Evolutionary conservation across 1,140 invertebrate genomes (phyloP), one percentile per base, ranked within the genome.

Genomic region (Phymastichus coffea): DNA sequence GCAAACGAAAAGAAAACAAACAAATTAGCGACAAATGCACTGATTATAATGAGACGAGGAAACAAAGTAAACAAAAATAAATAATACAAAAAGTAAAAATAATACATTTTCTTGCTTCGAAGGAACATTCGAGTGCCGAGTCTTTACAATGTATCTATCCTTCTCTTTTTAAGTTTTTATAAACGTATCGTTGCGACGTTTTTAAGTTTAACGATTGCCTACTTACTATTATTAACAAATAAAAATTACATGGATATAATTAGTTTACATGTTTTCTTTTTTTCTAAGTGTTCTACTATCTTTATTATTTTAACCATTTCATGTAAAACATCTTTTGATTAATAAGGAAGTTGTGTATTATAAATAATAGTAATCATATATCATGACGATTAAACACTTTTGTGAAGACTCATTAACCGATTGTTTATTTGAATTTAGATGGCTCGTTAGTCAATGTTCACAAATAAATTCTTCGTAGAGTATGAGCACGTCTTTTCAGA

Each of bases 151-250:
- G 51, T 60, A 60, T 26, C 41, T 7, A 33, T 33, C 12, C 6
- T 33, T 57, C 40, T 30, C 46, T 51, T 48, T 54, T 54, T 48
- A 60, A 54, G 53, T 60, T 53, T 53, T 59, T 47, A 33, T 60
- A 54, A 41, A 6, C 25, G 35, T 54, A 60, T 60, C 44, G 46
- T 47, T 54, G 58, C 49, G 51, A 48, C 17, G 19, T 52, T 60
- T 60, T 60, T 54, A 60, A 38, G 38, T 53, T 60, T 53, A 60
- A 22, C 30, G 30, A 60, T n/a, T 38, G 33, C 33, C 40, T 54
- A 54, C 40, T 48, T 54, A 60, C 9, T 37, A 60, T n/a, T n/a
- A 33, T 54, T 60, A 48, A 60, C 43, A 38, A 53, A 58, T 53
- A 48, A 40, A 33, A 60, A 54, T 54, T 40, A 23, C 47, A 60